These are phyloP conservation scores for Eupelmus urozonus DNA, from an alignment of 2,888 invertebrate genomes.

Conservation along the genomic window DNA sequence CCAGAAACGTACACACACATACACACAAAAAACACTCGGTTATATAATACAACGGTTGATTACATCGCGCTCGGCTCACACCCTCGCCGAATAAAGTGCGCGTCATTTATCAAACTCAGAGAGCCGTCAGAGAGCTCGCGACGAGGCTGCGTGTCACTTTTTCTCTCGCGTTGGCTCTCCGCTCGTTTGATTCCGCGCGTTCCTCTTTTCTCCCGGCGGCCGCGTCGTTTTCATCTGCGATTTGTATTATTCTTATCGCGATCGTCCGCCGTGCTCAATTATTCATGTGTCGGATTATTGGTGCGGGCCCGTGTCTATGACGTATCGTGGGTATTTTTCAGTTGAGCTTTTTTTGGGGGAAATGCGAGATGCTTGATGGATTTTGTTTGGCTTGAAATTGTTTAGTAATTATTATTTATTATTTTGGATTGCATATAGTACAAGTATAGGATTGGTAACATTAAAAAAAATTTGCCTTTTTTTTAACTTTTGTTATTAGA, in stretches of 20 bases:
- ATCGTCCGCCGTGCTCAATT: constrained; percentile 50
- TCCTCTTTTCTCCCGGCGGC: constrained; percentile 59
- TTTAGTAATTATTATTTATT: too few species aligned
- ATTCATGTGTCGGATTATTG: constrained; percentile 56
- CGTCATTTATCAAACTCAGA: constrained; percentile 74
- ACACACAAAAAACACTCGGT: constrained; percentile 68
- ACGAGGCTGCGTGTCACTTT: constrained; percentile 62
- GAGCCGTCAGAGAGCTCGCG: constrained; percentile 44
- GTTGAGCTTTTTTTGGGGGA: too few species aligned
- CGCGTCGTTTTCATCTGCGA: constrained; percentile 66
- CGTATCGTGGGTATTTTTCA: constrained; percentile 62
- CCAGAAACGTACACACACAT: neutral
- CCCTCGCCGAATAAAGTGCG: constrained; percentile 67
- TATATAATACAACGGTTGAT: constrained; percentile 74
- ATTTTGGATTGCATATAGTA: too few species aligned
- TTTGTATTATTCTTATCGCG: constrained; percentile 68
- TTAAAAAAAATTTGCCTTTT: too few species aligned
- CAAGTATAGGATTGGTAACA: too few species aligned
- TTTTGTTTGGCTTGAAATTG: too few species aligned
- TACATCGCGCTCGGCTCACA: constrained; percentile 70
- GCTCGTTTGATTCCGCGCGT: constrained; percentile 29
- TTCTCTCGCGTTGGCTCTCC: constrained; percentile 46
- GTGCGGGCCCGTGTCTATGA: constrained; percentile 57
- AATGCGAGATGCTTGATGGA: too few species aligned
- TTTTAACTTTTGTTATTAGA: too few species aligned